Base-by-base conservation (phyloP, 2,797 vertebrate species). In the Hipposideros larvatus region DNA sequence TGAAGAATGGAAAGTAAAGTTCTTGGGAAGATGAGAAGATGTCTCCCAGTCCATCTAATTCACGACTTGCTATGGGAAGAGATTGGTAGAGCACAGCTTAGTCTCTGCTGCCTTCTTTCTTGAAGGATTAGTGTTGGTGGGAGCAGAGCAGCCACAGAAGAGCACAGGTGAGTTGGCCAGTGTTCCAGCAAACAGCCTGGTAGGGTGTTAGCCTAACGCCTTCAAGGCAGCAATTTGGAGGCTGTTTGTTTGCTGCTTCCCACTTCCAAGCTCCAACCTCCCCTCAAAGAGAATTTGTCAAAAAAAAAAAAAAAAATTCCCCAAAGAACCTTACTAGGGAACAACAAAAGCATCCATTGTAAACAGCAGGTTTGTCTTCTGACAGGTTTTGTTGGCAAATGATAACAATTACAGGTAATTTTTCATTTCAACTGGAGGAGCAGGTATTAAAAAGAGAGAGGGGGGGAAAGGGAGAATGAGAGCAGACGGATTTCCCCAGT, bases 321-420 rank as follows among this genome's bases (percentile, higher is more conserved):
- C 98, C 2, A 6, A 98, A 98, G 98, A 98, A 96, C 83, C 95
- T 96, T 98, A 97, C 96, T 24, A 34, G 93, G 96, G 96, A 98
- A 98, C 97, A 98, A 98, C 98, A 97, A 96, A 98, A 98, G 97
- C 97, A 98, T 98, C 94, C 92, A 98, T 98, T 98, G 98, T 98
- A 98, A 99, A 98, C 98, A 99, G 98, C 90, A 92, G 98, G 98
- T 98, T 97, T 98, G 96, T 97, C 98, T 98, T 98, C 98, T 98
- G 98, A 98, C 98, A 98, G 98, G 98, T 97, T 98, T 98, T 98
- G 98, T 98, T 98, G 98, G 98, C 98, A 98, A 98, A 98, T 98
- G 98, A 97, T 98, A 98, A 98, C 98, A 98, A 98, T 99, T 99
- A 98, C 96, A 98, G 98, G 98, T 98, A 98, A 98, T 98, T 99